These are phyloP conservation scores for Typhlichthys eigenmanni DNA, from an alignment of 2,797 vertebrate genomes.

Conservation along the genomic window DNA sequence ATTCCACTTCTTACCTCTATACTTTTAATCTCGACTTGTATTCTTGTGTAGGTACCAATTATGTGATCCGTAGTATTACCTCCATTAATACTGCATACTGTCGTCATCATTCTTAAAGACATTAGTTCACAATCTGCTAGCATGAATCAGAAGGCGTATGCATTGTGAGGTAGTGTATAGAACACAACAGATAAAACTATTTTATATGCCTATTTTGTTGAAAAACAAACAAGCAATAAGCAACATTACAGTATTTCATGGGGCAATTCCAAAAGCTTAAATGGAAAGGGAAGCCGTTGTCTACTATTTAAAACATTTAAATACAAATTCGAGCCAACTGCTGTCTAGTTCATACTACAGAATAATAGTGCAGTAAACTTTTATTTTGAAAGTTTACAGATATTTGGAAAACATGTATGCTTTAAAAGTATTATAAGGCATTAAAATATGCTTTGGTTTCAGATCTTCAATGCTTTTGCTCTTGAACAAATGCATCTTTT, in stretches of 20 bases:
- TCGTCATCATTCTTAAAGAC: no score
- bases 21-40: no score
- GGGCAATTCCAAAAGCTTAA: constrained; percentile 16
- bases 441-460: constrained; percentile 58
- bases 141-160: background rate
- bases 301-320: constrained; percentile 41
- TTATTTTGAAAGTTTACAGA: no score
- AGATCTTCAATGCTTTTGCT: constrained; percentile 28
- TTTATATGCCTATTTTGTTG: constrained; percentile 40
- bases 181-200: background rate
- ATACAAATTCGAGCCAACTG: constrained; percentile 36
- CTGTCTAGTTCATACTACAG: background rate
- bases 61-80: no score
- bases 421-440: background rate
- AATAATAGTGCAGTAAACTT: no score
- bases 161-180: background rate
- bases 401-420: constrained; percentile 45
- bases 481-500: constrained; percentile 28
- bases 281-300: constrained; percentile 25
- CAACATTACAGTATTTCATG: constrained; percentile 34
- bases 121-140: no score
- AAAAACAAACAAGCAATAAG: constrained; percentile 36
- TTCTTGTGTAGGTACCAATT: no score
- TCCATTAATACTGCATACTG: no score
- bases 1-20: no score